phyloP scores from a whole-genome alignment of 2,888 invertebrate genomes.

The Caenorhabditis sp. region DNA sequence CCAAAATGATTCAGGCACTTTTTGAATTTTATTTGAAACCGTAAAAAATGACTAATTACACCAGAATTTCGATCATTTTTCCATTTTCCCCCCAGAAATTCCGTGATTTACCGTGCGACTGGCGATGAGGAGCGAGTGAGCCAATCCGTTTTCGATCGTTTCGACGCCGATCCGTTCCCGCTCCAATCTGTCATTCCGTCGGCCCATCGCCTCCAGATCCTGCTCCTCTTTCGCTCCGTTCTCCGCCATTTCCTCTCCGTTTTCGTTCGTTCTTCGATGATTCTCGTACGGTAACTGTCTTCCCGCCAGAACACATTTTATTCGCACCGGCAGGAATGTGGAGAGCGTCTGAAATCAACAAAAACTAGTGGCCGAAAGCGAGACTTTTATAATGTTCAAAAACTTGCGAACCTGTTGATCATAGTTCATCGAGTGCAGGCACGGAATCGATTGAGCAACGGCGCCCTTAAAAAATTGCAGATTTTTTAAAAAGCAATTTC shows the following conservation, averaged over 20 bases:
- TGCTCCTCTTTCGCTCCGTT: constrained; percentile 1
- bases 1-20: no score
- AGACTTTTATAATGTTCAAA: no score
- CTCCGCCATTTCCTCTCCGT: constrained; percentile 25
- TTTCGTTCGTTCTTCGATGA: constrained; percentile 5
- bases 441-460: constrained; percentile 66
- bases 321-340: constrained; percentile 61
- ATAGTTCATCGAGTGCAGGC: constrained; percentile 69
- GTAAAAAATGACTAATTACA: no score
- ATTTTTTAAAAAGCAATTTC: neutral
- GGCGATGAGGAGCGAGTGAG: constrained; percentile 59
- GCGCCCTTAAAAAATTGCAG: constrained; percentile 62
- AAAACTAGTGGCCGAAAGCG: no score
- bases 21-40: no score
- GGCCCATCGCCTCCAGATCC: constrained; percentile 36
- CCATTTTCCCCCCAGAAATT: no score
- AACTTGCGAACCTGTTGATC: no score
- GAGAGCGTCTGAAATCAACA: constrained; percentile 46
- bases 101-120: constrained; percentile 48
- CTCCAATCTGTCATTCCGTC: constrained; percentile 60
- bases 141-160: constrained; percentile 47
- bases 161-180: constrained; percentile 59
- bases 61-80: no score
- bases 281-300: constrained; percentile 48
- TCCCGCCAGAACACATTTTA: constrained; percentile 38